Conservation (phyloP, 2,888 invertebrate genomes). For the Torymus texanus region DNA sequence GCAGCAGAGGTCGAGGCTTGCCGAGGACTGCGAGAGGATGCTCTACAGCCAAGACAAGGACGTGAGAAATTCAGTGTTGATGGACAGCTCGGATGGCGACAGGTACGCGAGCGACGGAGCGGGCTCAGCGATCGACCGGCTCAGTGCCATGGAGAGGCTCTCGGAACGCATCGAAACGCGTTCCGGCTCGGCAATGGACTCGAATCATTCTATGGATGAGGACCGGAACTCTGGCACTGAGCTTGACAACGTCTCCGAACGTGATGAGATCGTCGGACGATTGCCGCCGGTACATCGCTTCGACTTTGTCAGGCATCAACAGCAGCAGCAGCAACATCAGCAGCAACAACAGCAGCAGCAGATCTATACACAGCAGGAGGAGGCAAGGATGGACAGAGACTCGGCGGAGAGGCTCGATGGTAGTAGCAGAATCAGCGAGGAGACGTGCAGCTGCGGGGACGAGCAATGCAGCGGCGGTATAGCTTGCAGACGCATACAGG, state of each 20-base stretch:
- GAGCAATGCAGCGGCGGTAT: slow-evolving; percentile 70
- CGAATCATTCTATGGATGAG: slow-evolving; percentile 68
- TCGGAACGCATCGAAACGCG: slow-evolving; percentile 70
- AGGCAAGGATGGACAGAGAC: slow-evolving; percentile 67
- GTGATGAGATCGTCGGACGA: slow-evolving; percentile 20
- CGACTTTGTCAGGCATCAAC: slow-evolving; percentile 62
- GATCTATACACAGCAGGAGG: slow-evolving; percentile 61
- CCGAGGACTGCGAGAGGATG: slow-evolving; percentile 56
- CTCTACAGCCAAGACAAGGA: slow-evolving; percentile 55
- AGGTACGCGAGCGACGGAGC: slow-evolving; percentile 59
- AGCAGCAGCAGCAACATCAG: slow-evolving; percentile 35
- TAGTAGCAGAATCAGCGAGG: slow-evolving; percentile 67
- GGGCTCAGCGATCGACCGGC: slow-evolving; percentile 64
- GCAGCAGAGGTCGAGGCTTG: slow-evolving; percentile 52
- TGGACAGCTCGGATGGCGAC: slow-evolving; percentile 53
- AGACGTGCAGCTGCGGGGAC: slow-evolving; percentile 72
- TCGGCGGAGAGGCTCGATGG: slow-evolving; percentile 65
- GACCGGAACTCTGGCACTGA: slow-evolving; percentile 65
- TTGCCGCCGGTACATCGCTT: slow-evolving; percentile 57
- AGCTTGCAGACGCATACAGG: slow-evolving; percentile 69
- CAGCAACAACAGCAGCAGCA: slow-evolving; percentile 20
- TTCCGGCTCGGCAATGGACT: slow-evolving; percentile 67
- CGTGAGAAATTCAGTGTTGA: slow-evolving; percentile 35
- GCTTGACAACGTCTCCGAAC: slow-evolving; percentile 42
- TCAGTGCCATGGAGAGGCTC: slow-evolving; percentile 69